Evolutionary conservation across 2,888 invertebrate genomes (phyloP).

Genomic region (Cerastoderma edule): DNA sequence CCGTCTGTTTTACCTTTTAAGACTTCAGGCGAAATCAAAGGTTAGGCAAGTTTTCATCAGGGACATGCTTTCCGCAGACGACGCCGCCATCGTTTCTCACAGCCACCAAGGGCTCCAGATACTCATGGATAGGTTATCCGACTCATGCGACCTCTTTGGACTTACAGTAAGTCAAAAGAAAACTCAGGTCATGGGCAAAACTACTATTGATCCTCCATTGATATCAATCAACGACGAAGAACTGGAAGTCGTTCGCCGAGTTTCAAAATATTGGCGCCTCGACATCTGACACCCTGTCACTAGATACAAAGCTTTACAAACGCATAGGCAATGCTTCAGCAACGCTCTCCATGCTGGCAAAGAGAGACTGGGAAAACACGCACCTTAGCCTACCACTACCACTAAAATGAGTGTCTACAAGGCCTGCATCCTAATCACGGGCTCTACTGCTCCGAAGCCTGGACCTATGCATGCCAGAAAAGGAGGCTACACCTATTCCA

Average conservation of each 20-base stretch:
- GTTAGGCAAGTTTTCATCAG: not conserved
- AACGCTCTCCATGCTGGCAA: not conserved
- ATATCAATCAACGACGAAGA: no score
- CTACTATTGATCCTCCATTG: not conserved
- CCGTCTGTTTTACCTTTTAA: not conserved
- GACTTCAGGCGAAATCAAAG: no score
- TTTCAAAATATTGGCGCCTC: no score
- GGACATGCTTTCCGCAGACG: not conserved
- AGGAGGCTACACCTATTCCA: not conserved
- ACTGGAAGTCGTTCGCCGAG: no score
- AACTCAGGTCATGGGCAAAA: not conserved
- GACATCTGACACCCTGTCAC: no score
- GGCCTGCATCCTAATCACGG: no score
- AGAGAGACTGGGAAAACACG: not conserved
- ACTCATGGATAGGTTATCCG: not conserved
- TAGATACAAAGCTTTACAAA: no score
- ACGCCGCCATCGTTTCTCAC: not conserved
- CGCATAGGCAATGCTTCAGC: not conserved
- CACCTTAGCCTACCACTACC: not conserved
- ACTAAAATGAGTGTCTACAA: no score
- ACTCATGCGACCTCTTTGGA: not conserved
- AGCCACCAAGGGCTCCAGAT: not conserved
- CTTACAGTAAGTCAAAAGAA: no score
- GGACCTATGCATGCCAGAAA: slow-evolving; percentile 20
- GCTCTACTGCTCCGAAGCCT: no score